phyloP scores from a whole-genome alignment of 2,797 vertebrate genomes.

The Halcyon chelicuti region DNA sequence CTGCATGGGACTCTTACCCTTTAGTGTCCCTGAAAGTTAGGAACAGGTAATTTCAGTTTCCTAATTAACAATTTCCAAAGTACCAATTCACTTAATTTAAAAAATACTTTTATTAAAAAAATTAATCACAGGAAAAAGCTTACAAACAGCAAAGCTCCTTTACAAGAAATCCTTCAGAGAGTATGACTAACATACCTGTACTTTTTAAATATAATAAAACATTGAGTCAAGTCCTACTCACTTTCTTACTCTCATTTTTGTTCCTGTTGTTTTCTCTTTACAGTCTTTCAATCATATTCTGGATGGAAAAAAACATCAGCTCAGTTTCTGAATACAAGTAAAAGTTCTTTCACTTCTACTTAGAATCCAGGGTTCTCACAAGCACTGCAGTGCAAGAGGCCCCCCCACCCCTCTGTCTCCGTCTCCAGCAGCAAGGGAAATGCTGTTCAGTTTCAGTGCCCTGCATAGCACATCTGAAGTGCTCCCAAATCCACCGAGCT shows the following conservation, averaged over 20 bases:
- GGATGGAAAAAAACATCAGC: constrained; percentile 68
- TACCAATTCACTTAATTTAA: neutral
- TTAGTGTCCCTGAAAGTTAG: neutral
- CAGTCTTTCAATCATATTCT: constrained; percentile 68
- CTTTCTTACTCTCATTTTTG: constrained; percentile 67
- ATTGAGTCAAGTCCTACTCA: constrained; percentile 73
- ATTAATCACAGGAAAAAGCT: constrained; percentile 10
- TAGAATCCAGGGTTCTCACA: constrained; percentile 54
- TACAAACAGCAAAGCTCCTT: constrained; percentile 57
- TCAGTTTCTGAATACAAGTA: constrained; percentile 50
- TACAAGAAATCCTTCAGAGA: constrained; percentile 76
- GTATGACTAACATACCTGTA: constrained; percentile 72
- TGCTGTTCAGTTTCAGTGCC: neutral
- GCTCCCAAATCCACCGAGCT: neutral
- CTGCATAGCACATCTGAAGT: neutral
- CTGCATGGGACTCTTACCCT: neutral
- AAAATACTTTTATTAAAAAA: neutral
- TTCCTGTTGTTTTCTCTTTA: constrained; percentile 69
- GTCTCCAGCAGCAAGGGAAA: neutral
- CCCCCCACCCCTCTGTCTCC: neutral
- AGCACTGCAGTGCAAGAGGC: neutral
- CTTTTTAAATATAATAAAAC: constrained; percentile 69
- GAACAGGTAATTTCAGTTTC: neutral
- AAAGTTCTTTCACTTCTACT: constrained; percentile 73
- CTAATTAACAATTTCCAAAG: neutral